Evolutionary conservation across 2,888 invertebrate genomes (phyloP), one percentile per base, ranked within the genome.

Genomic region (Leptinotarsa peninsularis): DNA sequence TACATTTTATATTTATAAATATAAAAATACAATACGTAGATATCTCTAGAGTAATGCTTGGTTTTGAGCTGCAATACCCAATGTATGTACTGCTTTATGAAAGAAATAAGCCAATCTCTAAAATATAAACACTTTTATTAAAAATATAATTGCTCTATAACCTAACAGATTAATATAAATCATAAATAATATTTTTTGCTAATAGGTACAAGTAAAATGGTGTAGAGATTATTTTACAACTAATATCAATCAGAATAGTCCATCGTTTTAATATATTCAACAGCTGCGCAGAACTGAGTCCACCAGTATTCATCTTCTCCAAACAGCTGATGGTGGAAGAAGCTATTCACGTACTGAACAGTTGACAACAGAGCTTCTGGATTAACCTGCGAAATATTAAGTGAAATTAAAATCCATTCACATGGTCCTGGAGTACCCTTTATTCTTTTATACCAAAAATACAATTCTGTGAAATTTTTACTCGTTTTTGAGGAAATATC

Each of bases 191-290:
- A 82, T 80, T 76, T 78, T 78, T 77, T 77, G 63, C 70, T 68
- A 68, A 71, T 80, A 79, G 78, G 75, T 83, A 83, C 80, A 82
- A 73, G 77, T 78, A 81, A 79, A 75, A 78, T 73, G 71, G 76
- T 78, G 78, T 81, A 80, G 66, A 79, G 71, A 74, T 78, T 77
- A 81, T 78, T 79, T 74, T 78, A 74, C 72, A 79, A 79, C 78
- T 79, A 72, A 70, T 78, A 77, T 87, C 85, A 88, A 85, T 88
- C 87, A 80, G 89, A 90, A 88, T 94, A 96, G 89, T 96, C 96
- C 97, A 98, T 97, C 73, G 96, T 98, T 91, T 99, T 99, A 86
- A 99, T 98, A 90, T 97, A 98, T 89, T 98, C 98, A 72, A 98
- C 96, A 67, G 97, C 97, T 0, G 98, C 95, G 85, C 96, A 95